Evolutionary conservation across 2,797 vertebrate species (phyloP), one percentile per base, ranked within the genome.

Genomic region (Picus viridis): DNA sequence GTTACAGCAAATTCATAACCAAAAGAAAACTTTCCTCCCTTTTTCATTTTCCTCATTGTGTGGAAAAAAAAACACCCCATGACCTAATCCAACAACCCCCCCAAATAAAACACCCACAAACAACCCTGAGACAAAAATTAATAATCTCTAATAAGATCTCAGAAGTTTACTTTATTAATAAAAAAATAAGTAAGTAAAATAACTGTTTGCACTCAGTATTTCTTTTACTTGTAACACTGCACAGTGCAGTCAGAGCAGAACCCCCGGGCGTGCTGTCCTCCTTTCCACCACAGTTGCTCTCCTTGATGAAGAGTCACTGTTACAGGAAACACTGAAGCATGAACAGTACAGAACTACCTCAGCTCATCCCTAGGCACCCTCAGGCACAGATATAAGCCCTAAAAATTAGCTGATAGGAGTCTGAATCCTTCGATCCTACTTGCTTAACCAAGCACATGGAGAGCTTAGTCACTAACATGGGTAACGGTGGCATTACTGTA

Each of bases 391-490:
- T 23, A 51, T 6, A 75, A 63, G 12, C 24, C 49, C 24, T 81
- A 16, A 56, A 88, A 89, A 67, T 63, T 45, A 79, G 49, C 54
- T 82, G 64, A 76, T 27, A 47, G 39, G 8, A 59, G 57, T 19
- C 27, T 24, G 23, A 88, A 27, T 56, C 58, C 58, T 88, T 54
- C 17, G 41, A 62, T 76, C 29, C 16, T 77, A 27, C 64, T 70
- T 79, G 41, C 29, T 82, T 68, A 73, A 51, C 45, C n/a, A 45
- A 58, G 39, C 30, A 62, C 2, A 0, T n/a, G 30, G 49, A 61
- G 32, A 86, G 10, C 11, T 58, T 0, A 0, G 30, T 10, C 45
- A 34, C n/a, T 49, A 47, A 32, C 10, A 3, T 17, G 41, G 64
- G 69, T 24, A 80, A 45, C 1, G 0, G 1, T 34, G 59, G 15